Conservation (phyloP, 2,113 vertebrate species). For the Condylura cristata region DNA sequence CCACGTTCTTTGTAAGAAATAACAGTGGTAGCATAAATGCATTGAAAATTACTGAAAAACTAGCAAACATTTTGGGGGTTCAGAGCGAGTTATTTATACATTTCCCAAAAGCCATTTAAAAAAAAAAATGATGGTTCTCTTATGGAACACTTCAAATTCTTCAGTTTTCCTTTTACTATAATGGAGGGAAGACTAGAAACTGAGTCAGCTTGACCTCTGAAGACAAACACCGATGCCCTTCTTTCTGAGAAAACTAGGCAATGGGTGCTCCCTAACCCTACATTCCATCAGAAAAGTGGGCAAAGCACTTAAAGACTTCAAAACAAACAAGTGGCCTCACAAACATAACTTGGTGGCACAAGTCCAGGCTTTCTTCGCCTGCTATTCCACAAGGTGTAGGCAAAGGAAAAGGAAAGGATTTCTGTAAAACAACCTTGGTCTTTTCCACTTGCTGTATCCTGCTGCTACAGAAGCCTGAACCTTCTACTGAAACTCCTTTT, state of each 20-base stretch:
- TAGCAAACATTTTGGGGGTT: neutral
- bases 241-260: neutral
- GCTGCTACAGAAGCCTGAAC: neutral
- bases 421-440: conserved; percentile 70
- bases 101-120: neutral
- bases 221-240: neutral
- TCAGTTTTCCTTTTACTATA: neutral
- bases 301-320: neutral
- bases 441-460: conserved; percentile 63
- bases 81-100: neutral
- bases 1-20: neutral
- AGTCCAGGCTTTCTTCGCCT: conserved; percentile 5
- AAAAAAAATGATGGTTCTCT: neutral
- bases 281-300: neutral
- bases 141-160: neutral
- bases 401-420: conserved; percentile 78
- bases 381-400: conserved; percentile 15
- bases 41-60: neutral
- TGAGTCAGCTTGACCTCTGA: neutral
- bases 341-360: neutral
- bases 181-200: neutral
- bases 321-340: neutral
- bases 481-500: neutral
- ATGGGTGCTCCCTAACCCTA: neutral
- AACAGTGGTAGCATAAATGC: neutral